Percentiles rank a stretch among this genome's conserved stretches.
Conservation (phyloP, 2,888 invertebrate genomes). For the Crematogaster levior region DNA sequence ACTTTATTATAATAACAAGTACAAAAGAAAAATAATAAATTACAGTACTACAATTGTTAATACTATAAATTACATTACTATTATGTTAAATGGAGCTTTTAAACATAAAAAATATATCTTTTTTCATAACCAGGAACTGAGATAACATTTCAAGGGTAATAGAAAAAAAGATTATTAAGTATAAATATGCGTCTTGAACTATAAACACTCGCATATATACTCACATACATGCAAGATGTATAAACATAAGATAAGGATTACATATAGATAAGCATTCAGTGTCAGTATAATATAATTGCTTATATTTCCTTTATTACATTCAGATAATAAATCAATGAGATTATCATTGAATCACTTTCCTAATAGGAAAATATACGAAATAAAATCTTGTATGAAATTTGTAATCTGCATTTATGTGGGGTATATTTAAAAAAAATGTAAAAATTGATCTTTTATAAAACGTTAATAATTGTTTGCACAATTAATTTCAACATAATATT, state of each 20-base stretch:
- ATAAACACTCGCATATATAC: too few relatives aligned
- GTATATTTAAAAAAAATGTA: too few relatives aligned
- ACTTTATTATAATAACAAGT: neutral
- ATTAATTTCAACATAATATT: too few relatives aligned
- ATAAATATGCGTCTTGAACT: conserved; percentile 58
- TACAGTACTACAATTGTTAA: too few relatives aligned
- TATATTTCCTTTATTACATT: conserved; percentile 8
- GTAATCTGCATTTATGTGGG: too few relatives aligned
- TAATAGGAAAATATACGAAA: neutral
- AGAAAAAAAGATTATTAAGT: neutral
- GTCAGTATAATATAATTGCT: neutral
- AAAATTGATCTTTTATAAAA: too few relatives aligned
- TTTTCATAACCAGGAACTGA: neutral
- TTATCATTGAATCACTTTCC: neutral
- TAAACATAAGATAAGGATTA: conserved; percentile 58
- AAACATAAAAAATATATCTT: neutral
- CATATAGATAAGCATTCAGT: conserved; percentile 9
- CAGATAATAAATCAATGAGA: conserved; percentile 47
- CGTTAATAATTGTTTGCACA: too few relatives aligned
- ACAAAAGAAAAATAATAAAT: neutral
- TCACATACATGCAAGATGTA: conserved; percentile 3
- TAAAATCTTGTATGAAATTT: too few relatives aligned
- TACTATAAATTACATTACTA: too few relatives aligned
- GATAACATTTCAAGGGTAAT: neutral
- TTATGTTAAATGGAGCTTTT: too few relatives aligned